These are phyloP conservation scores for Ceratina australensis DNA, from an alignment of 1,140 invertebrate genomes.

Conservation along the genomic window DNA sequence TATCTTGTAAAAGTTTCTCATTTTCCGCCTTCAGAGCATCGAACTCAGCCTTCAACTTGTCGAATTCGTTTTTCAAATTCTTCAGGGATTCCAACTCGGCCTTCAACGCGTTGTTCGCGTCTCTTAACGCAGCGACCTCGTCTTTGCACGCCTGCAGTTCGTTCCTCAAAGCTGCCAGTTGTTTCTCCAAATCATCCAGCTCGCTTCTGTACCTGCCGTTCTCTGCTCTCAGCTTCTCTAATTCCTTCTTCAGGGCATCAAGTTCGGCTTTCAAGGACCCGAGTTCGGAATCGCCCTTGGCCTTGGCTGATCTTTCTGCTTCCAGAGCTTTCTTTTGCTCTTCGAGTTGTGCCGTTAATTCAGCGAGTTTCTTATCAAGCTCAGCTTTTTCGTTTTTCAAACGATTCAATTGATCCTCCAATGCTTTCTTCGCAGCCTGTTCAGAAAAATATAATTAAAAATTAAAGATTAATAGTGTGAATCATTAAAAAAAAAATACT, in stretches of 20 bases:
- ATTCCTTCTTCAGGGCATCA: constrained; percentile 51
- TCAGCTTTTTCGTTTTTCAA: constrained; percentile 38
- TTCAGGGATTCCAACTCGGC: constrained; percentile 1
- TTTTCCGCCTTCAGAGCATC: constrained; percentile 46
- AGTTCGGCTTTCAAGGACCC: constrained; percentile 49
- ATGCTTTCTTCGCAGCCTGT: constrained; percentile 26
- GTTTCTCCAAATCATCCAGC: constrained; percentile 13
- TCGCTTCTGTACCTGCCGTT: constrained; percentile 44
- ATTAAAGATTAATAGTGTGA: too few relatives aligned
- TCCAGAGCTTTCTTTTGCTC: constrained; percentile 13
- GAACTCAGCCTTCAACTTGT: constrained; percentile 27
- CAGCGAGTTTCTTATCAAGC: constrained; percentile 26
- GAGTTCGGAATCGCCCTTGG: constrained; percentile 18
- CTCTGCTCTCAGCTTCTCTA: constrained; percentile 49
- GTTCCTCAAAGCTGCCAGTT: constrained; percentile 9
- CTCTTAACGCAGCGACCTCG: constrained; percentile 47
- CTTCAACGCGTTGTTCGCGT: constrained; percentile 39
- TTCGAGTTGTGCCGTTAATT: constrained; percentile 30
- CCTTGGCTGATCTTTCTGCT: constrained; percentile 45
- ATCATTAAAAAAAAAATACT: not conserved
- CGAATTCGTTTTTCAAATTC: constrained; percentile 17
- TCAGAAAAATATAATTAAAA: too few relatives aligned
- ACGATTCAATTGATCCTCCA: constrained; percentile 43
- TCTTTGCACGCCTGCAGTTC: constrained; percentile 38
- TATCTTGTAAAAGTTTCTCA: constrained; percentile 2